phyloP scores from a whole-genome alignment of 2,797 vertebrate genomes.

The Syngnathus rostellatus region DNA sequence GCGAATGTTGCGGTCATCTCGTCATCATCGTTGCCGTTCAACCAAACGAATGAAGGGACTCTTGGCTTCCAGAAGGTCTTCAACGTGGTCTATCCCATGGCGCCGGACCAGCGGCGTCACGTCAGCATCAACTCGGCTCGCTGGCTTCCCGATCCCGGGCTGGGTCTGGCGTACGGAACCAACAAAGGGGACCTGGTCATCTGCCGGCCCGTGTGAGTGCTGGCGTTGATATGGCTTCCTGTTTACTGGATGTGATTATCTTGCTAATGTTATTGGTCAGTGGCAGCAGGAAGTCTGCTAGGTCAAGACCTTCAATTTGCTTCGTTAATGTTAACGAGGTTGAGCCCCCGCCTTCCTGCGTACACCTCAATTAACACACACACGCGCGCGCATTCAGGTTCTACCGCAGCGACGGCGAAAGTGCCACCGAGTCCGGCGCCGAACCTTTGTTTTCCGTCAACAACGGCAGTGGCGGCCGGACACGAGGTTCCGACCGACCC shows the following conservation, averaged over 20 bases:
- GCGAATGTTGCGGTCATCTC: too few relatives aligned
- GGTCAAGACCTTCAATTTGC: conserved; percentile 38
- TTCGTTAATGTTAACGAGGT: conserved; percentile 27
- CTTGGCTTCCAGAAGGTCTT: conserved; percentile 80
- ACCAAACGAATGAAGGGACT: background rate
- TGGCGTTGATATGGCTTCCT: background rate
- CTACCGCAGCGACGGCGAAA: conserved; percentile 86
- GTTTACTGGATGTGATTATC: background rate
- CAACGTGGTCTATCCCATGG: conserved; percentile 97
- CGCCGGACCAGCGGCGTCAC: conserved; percentile 93
- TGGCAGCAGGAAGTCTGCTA: conserved; percentile 52
- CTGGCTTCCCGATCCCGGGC: conserved; percentile 93
- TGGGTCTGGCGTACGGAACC: conserved; percentile 95
- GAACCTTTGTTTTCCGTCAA: conserved; percentile 87
- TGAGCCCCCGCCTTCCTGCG: conserved; percentile 22
- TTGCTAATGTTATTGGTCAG: conserved; percentile 44
- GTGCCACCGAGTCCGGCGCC: conserved; percentile 81
- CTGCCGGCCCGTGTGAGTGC: conserved; percentile 88
- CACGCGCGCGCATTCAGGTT: conserved; percentile 67
- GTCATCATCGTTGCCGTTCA: too few relatives aligned
- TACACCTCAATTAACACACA: conserved; percentile 26
- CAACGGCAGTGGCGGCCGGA: conserved; percentile 74
- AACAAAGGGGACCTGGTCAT: conserved; percentile 99
- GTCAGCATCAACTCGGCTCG: conserved; percentile 99
- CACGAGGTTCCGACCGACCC: conserved; percentile 77